Conservation (phyloP, 2,888 invertebrate genomes). For the Dynastes tityus region DNA sequence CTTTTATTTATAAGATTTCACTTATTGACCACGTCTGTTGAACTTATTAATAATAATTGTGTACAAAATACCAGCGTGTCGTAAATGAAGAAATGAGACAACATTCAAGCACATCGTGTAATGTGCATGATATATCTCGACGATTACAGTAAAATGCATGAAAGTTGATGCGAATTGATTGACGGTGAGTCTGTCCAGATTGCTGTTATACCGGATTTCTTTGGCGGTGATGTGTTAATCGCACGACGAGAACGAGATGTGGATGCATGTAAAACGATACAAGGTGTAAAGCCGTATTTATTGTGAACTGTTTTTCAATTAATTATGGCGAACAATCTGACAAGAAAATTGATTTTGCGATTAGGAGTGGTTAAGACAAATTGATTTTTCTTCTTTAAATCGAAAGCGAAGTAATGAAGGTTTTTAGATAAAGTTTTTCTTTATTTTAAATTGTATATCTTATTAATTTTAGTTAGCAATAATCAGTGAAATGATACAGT, state of each 20-base stretch:
- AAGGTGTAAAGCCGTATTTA: constrained; percentile 18
- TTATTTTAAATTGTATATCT: too few species aligned
- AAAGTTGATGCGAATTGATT: background rate
- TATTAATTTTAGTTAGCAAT: too few species aligned
- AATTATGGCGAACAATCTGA: constrained; percentile 18
- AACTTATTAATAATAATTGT: too few species aligned
- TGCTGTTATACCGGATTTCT: background rate
- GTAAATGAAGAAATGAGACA: too few species aligned
- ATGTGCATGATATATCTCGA: too few species aligned
- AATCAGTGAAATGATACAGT: too few species aligned
- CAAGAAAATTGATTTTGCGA: constrained; percentile 28
- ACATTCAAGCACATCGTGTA: too few species aligned
- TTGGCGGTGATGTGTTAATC: background rate
- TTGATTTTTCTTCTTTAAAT: background rate
- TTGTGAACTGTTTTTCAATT: constrained; percentile 28
- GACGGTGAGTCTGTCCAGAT: background rate
- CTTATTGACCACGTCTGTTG: too few species aligned
- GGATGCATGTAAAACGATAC: constrained; percentile 4
- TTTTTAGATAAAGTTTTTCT: too few species aligned
- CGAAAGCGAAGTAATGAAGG: background rate
- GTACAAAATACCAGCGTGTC: too few species aligned
- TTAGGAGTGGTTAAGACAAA: constrained; percentile 1
- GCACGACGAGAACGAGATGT: background rate
- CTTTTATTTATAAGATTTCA: too few species aligned
- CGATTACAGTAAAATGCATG: background rate